phyloP scores from a whole-genome alignment of 2,113 vertebrate genomes.

The Gallinago jamesoni region DNA sequence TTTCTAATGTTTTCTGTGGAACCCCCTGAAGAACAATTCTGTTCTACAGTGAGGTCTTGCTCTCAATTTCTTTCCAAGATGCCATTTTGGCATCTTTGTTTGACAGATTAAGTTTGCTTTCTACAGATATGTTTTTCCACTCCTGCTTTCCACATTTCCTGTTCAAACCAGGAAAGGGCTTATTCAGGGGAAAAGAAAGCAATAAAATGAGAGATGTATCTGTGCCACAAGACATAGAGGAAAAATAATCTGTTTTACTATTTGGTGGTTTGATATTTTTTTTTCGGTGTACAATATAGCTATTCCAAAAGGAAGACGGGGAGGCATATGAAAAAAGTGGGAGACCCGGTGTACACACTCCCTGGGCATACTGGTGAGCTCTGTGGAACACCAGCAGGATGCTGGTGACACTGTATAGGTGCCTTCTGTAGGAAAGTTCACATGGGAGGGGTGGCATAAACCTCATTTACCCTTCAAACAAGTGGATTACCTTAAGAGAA shows the following conservation, averaged over 20 bases:
- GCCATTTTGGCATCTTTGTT: background rate
- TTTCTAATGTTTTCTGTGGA: background rate
- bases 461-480: background rate
- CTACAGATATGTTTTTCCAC: background rate
- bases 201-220: background rate
- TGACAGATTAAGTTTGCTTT: background rate
- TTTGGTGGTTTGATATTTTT: background rate
- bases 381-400: background rate
- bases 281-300: background rate
- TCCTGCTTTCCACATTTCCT: background rate
- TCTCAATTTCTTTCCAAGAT: background rate
- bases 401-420: background rate
- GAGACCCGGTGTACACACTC: fast-evolving
- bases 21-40: background rate
- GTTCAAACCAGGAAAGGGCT: background rate
- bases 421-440: background rate
- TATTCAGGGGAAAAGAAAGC: background rate
- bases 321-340: background rate
- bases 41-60: background rate
- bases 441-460: background rate
- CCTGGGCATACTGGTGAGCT: background rate
- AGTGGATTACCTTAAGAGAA: background rate
- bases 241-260: background rate
- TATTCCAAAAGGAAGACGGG: background rate
- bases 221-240: background rate